A percentile compares a stretch with the other conserved stretches of the same genome.
These are phyloP conservation scores for Eurystomus glaucurus DNA, from an alignment of 2,797 vertebrate genomes.

Conservation along the genomic window DNA sequence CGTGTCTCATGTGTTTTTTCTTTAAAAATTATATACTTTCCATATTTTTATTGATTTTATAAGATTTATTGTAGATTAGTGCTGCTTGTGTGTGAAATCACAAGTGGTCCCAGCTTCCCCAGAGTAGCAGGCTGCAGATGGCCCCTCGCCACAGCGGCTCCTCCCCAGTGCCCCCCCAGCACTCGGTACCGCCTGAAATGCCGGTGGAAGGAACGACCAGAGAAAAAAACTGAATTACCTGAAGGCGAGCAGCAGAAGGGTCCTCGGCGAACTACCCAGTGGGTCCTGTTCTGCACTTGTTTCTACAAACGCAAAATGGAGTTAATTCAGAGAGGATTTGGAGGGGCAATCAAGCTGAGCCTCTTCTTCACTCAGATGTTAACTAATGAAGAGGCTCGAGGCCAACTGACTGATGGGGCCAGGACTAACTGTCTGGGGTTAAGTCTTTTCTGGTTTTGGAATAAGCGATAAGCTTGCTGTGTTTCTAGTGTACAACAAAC, in stretches of 20 bases:
- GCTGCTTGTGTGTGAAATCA: conserved; percentile 57
- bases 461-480: neutral
- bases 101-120: conserved; percentile 69
- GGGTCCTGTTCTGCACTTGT: neutral
- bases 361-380: neutral
- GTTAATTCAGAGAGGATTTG: neutral
- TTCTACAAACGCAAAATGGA: neutral
- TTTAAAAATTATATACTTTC: conserved; percentile 84
- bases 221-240: neutral
- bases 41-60: conserved; percentile 84
- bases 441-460: neutral
- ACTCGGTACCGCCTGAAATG: neutral
- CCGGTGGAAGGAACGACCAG: neutral
- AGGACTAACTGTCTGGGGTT: neutral
- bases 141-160: neutral
- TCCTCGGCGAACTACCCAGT: neutral
- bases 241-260: neutral
- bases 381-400: neutral
- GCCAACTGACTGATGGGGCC: neutral
- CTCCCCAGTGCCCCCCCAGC: neutral
- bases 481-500: neutral
- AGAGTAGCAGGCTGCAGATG: conserved; percentile 51
- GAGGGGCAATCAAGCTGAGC: neutral
- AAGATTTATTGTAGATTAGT: conserved; percentile 81
- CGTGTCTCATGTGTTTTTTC: conserved; percentile 72